Percentiles rank a stretch among this genome's conserved stretches.
These are phyloP conservation scores for Macaria notata DNA, from an alignment of 2,888 invertebrate species.

Conservation along the genomic window DNA sequence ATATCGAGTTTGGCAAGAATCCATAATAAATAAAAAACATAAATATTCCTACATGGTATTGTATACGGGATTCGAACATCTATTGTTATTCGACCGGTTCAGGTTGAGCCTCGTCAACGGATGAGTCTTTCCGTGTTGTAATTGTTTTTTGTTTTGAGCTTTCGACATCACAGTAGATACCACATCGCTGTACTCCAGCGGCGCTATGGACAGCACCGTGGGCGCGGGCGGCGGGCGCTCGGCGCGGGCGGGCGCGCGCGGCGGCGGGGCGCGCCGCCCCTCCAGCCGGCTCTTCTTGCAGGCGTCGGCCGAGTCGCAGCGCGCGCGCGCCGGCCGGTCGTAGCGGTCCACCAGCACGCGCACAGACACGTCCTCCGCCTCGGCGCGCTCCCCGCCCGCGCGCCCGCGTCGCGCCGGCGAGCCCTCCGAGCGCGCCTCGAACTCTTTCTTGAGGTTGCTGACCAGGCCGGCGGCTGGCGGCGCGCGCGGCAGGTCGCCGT, in stretches of 20 bases:
- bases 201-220: constrained; percentile 62
- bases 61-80: constrained; percentile 91
- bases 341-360: constrained; percentile 89
- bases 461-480: constrained; percentile 85
- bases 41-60: constrained; percentile 91
- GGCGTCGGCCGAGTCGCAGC: constrained; percentile 46
- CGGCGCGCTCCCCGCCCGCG: constrained; percentile 40
- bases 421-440: constrained; percentile 86
- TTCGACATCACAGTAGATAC: constrained; percentile 87
- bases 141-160: constrained; percentile 89
- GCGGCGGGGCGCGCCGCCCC: constrained; percentile 35
- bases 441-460: constrained; percentile 92
- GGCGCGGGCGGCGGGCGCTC: constrained; percentile 67
- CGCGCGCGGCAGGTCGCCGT: constrained; percentile 67
- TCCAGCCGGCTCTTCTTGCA: constrained; percentile 36
- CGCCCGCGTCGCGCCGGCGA: constrained; percentile 39
- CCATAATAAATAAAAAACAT: constrained; percentile 77
- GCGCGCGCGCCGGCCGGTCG: constrained; percentile 70
- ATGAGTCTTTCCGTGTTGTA: constrained; percentile 96
- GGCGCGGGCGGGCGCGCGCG: constrained; percentile 34
- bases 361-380: constrained; percentile 83
- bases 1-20: constrained; percentile 82
- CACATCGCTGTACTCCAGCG: constrained; percentile 78
- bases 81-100: constrained; percentile 86
- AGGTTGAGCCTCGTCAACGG: constrained; percentile 93